phyloP scores from a whole-genome alignment of 2,888 invertebrate species.

The Tryphoninae sp. region DNA sequence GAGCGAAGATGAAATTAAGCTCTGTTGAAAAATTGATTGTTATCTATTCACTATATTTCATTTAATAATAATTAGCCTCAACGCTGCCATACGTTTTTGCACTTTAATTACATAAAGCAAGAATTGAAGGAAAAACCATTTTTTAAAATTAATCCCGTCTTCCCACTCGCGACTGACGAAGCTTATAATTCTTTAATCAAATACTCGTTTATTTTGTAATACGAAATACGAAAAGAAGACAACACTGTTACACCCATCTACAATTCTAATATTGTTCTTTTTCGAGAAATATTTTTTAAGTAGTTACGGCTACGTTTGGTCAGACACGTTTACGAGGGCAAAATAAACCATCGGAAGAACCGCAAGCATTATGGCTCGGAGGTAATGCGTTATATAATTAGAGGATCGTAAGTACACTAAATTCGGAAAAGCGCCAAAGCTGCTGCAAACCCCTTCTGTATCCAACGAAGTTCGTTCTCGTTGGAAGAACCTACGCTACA shows the following conservation, averaged over 20 bases:
- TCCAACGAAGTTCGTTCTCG: neutral
- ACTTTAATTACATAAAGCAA: too few relatives aligned
- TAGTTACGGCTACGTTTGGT: slow-evolving; percentile 1
- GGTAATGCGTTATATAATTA: slow-evolving; percentile 11
- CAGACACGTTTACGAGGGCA: slow-evolving; percentile 5
- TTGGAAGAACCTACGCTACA: slow-evolving; percentile 1
- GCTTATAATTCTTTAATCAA: too few relatives aligned
- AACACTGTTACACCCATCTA: neutral
- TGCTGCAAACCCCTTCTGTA: slow-evolving; percentile 17
- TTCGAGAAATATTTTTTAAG: neutral
- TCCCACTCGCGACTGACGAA: too few relatives aligned
- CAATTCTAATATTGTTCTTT: neutral
- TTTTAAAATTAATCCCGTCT: too few relatives aligned
- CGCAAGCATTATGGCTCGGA: slow-evolving; percentile 11
- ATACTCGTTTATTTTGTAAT: too few relatives aligned
- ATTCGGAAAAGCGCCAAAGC: slow-evolving; percentile 12
- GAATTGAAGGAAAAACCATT: too few relatives aligned
- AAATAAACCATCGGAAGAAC: neutral
- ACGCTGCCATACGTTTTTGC: too few relatives aligned
- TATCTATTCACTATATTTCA: too few relatives aligned
- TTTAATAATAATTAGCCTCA: too few relatives aligned
- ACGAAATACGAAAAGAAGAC: too few relatives aligned
- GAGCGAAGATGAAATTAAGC: too few relatives aligned
- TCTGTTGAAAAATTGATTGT: too few relatives aligned
- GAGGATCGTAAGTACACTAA: slow-evolving; percentile 16